Conservation (phyloP, 2,113 vertebrate genomes). For the Fulica atra region DNA sequence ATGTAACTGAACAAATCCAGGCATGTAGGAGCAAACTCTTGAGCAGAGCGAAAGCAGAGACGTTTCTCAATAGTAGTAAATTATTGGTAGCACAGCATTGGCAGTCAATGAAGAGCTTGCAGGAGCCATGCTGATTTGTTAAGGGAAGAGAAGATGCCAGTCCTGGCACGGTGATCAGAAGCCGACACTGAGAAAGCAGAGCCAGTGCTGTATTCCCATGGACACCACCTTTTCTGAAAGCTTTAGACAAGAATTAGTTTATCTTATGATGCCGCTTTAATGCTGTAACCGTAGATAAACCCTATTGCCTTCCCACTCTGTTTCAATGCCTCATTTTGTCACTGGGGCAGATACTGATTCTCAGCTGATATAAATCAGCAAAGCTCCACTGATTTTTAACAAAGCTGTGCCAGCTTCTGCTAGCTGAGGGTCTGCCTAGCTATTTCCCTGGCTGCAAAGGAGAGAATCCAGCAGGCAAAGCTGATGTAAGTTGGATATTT, state of each 20-base stretch:
- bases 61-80: slow-evolving; percentile 39
- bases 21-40: slow-evolving; percentile 52
- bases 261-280: slow-evolving; percentile 40
- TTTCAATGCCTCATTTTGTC: slow-evolving; percentile 61
- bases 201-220: not conserved
- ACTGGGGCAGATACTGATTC: slow-evolving; percentile 61
- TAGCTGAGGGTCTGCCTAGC: slow-evolving; percentile 54
- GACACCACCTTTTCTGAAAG: not conserved
- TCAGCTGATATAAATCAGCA: slow-evolving; percentile 70
- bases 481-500: slow-evolving; percentile 29
- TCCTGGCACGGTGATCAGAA: slow-evolving; percentile 31
- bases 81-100: slow-evolving; percentile 40
- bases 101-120: slow-evolving; percentile 43
- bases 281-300: slow-evolving; percentile 47
- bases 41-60: not conserved
- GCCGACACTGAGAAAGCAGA: not conserved
- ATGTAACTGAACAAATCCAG: slow-evolving; percentile 53
- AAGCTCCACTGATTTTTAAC: slow-evolving; percentile 71
- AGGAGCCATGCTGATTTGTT: slow-evolving; percentile 35
- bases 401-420: slow-evolving; percentile 64
- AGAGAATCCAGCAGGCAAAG: slow-evolving; percentile 39
- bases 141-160: slow-evolving; percentile 21
- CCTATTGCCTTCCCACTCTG: slow-evolving; percentile 38
- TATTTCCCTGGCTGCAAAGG: slow-evolving; percentile 36
- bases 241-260: slow-evolving; percentile 46